Evolutionary conservation across 2,797 vertebrate genomes (phyloP).

Genomic region (Alosa sapidissima): DNA sequence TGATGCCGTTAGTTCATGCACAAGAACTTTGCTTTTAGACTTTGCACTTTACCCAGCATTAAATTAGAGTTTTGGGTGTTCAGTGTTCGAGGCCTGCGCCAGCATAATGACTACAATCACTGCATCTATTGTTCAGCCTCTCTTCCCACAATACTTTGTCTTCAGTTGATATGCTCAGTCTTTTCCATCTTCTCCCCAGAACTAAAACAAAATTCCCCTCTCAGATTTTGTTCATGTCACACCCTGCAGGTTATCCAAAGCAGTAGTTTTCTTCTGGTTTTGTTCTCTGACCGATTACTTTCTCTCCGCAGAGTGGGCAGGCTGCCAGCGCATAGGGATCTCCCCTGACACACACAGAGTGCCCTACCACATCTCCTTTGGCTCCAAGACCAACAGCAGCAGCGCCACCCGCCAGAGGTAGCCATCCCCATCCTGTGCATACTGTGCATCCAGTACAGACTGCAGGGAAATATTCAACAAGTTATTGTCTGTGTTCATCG

Average conservation of each 20-base stretch:
- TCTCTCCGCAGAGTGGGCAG: conserved; percentile 85
- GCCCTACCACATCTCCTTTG: conserved; percentile 94
- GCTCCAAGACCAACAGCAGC: conserved; percentile 77
- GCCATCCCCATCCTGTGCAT: not conserved
- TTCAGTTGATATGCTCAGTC: not conserved
- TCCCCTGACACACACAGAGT: conserved; percentile 91
- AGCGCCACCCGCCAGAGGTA: conserved; percentile 81
- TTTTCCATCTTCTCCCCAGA: not conserved
- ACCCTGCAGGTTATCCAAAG: not conserved
- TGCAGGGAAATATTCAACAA: not conserved
- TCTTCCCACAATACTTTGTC: not conserved
- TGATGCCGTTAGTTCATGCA: no score
- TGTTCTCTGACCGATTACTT: not conserved
- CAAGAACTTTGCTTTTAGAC: no score
- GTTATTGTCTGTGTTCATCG: not conserved
- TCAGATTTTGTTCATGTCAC: not conserved
- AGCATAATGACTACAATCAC: not conserved
- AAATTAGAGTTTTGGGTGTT: not conserved
- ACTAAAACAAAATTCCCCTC: not conserved
- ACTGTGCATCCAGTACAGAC: not conserved
- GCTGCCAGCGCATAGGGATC: conserved; percentile 90
- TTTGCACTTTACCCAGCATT: no score
- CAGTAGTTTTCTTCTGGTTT: not conserved
- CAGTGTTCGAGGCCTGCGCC: not conserved
- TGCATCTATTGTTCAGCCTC: not conserved